Evolutionary conservation across 2,113 vertebrate genomes (phyloP).

Genomic region (Dermatemys mawii): DNA sequence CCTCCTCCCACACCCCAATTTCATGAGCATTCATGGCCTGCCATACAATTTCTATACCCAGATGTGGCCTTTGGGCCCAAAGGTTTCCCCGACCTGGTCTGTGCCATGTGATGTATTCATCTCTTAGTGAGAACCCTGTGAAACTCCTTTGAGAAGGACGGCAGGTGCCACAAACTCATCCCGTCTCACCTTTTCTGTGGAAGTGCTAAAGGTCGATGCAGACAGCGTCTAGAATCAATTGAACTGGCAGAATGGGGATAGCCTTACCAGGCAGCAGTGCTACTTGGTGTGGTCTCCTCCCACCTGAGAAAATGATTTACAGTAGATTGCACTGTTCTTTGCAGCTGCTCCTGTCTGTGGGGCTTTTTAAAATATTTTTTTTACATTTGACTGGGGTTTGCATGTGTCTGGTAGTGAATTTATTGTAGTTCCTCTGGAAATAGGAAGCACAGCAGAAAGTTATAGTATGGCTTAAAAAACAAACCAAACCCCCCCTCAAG

Average conservation of each 20-base stretch:
- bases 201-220: background rate
- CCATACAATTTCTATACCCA: too few species aligned
- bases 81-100: too few species aligned
- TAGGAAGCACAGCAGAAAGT: background rate
- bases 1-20: too few species aligned
- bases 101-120: background rate
- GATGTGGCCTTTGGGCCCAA: too few species aligned
- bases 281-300: background rate
- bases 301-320: background rate
- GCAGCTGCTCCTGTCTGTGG: background rate
- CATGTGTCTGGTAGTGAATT: background rate
- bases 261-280: background rate
- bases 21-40: too few species aligned
- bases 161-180: background rate
- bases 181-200: background rate
- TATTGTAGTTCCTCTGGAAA: background rate
- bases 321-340: background rate
- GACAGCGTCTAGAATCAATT: background rate
- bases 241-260: background rate
- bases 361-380: too few species aligned
- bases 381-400: background rate
- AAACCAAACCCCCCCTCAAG: background rate
- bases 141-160: background rate
- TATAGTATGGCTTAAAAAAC: background rate
- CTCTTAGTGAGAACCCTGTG: background rate